Percentiles rank a stretch among this genome's conserved stretches.
Conservation (phyloP, 2,888 invertebrate genomes). For the Prosopocoilus inquinatus region DNA sequence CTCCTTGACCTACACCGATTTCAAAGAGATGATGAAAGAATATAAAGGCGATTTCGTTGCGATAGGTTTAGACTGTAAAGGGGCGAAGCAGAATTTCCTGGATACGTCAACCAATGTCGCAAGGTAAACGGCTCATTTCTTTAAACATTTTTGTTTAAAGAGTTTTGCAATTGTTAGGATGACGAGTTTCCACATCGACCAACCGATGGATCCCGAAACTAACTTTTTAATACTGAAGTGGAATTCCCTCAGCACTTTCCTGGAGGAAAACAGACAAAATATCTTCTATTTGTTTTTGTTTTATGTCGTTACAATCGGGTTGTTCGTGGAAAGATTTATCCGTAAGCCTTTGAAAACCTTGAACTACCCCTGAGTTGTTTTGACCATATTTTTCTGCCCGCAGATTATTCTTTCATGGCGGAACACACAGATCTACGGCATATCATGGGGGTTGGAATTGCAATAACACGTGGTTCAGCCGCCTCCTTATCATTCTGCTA, state of each 20-base stretch:
- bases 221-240: constrained; percentile 76
- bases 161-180: constrained; percentile 57
- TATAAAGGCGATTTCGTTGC: constrained; percentile 95
- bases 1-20: constrained; percentile 85
- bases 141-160: not conserved
- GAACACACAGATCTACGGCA: constrained; percentile 93
- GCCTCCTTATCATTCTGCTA: constrained; percentile 94
- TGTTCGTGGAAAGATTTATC: constrained; percentile 94
- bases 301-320: constrained; percentile 87
- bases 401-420: constrained; percentile 93
- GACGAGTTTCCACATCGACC: constrained; percentile 91
- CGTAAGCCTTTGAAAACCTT: constrained; percentile 59
- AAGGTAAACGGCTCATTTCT: constrained; percentile 41
- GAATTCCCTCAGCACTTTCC: constrained; percentile 84
- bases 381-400: constrained; percentile 16
- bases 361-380: too few relatives aligned
- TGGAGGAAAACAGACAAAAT: constrained; percentile 95
- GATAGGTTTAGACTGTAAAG: constrained; percentile 91
- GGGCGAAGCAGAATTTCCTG: constrained; percentile 91
- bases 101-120: constrained; percentile 94
- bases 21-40: constrained; percentile 95
- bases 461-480: constrained; percentile 91
- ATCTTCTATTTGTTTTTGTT: constrained; percentile 94
- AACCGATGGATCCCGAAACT: constrained; percentile 67
- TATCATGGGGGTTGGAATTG: constrained; percentile 97